These are phyloP conservation scores for Hesperia comma DNA, from an alignment of 2,888 invertebrate species.

Conservation along the genomic window DNA sequence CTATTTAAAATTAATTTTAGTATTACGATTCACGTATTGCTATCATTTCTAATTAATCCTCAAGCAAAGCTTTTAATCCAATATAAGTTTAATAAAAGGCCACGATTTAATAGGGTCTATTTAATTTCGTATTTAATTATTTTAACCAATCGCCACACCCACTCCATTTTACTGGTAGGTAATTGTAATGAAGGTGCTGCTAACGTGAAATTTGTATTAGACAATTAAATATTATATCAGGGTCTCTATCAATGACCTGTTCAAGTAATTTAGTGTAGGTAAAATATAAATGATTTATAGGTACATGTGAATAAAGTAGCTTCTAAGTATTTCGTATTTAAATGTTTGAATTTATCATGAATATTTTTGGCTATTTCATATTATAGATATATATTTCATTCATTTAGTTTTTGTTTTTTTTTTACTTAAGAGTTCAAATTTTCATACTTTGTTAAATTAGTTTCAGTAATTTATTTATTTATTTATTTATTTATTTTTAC, in stretches of 20 bases:
- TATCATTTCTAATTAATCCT: background rate
- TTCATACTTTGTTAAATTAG: too few species aligned
- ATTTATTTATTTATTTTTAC: too few species aligned
- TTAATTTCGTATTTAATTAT: constrained; percentile 10
- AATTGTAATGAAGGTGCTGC: background rate
- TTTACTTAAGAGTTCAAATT: too few species aligned
- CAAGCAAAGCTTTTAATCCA: background rate
- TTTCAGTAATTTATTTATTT: too few species aligned
- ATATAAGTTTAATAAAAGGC: background rate
- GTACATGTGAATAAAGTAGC: too few species aligned
- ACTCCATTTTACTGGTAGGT: background rate
- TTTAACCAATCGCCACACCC: constrained; percentile 11
- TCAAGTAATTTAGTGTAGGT: background rate
- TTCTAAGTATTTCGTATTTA: too few species aligned
- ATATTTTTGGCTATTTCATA: too few species aligned
- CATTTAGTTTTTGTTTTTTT: too few species aligned
- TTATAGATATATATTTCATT: too few species aligned
- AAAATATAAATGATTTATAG: too few species aligned
- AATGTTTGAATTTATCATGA: too few species aligned
- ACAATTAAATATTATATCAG: background rate
- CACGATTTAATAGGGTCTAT: background rate
- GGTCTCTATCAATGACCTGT: background rate
- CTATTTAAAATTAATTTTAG: background rate
- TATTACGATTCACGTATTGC: background rate
- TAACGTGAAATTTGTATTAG: background rate